Evolutionary conservation across 2,797 vertebrate genomes (phyloP).

Genomic region (Gadopsis bispinosus): DNA sequence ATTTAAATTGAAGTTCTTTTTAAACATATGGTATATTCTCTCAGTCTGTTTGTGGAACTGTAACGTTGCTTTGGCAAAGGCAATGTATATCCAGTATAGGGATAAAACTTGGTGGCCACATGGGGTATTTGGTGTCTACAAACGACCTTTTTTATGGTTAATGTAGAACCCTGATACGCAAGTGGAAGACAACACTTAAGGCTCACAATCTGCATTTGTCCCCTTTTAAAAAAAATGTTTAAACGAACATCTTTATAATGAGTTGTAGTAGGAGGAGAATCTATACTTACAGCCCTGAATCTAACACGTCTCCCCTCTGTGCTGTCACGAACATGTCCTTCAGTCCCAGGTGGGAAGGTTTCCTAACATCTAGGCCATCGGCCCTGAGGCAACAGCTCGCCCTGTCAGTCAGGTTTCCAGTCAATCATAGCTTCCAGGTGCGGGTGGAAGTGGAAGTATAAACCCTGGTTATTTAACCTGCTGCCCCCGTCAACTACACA

Average conservation of each 20-base stretch:
- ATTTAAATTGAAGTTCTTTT: too few species aligned
- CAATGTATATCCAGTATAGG: too few species aligned
- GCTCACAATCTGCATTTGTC: neutral
- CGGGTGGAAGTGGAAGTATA: conserved; percentile 24
- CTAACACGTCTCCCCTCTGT: neutral
- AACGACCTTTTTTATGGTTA: too few species aligned
- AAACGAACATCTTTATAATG: neutral
- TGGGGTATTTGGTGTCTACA: too few species aligned
- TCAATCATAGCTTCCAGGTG: conserved; percentile 46
- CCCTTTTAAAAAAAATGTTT: neutral
- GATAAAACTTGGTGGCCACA: too few species aligned
- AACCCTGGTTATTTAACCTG: conserved; percentile 31
- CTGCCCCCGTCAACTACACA: conserved; percentile 1
- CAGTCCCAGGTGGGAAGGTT: conserved; percentile 51
- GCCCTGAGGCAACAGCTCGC: conserved; percentile 25
- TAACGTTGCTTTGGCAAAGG: too few species aligned
- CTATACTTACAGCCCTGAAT: neutral
- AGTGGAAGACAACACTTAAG: neutral
- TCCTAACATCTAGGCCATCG: conserved; percentile 12
- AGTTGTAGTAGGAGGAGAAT: neutral
- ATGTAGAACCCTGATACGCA: too few species aligned
- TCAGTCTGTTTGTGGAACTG: too few species aligned
- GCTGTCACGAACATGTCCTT: conserved; percentile 1
- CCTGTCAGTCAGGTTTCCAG: conserved; percentile 44
- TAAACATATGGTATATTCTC: too few species aligned